Evolutionary conservation across 2,888 invertebrate genomes (phyloP).

Genomic region (Coronaproctus castanopsis): DNA sequence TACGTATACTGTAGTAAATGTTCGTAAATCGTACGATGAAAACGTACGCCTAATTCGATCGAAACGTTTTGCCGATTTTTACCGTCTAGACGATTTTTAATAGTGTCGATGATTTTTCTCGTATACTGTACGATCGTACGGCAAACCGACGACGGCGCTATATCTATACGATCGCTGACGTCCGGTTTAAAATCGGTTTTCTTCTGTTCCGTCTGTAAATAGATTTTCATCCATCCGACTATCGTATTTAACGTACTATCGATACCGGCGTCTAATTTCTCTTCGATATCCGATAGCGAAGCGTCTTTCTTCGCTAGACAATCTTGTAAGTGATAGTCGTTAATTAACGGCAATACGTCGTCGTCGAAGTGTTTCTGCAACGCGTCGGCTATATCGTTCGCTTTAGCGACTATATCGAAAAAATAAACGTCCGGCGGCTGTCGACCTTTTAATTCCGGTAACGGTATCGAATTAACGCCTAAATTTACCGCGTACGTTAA

Average conservation of each 20-base stretch:
- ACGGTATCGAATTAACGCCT: conserved; percentile 70
- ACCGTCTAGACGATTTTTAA: conserved; percentile 68
- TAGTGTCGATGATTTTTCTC: conserved; percentile 50
- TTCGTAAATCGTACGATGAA: conserved; percentile 83
- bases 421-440: conserved; percentile 66
- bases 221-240: conserved; percentile 73
- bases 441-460: conserved; percentile 55
- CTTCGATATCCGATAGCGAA: conserved; percentile 70
- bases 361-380: conserved; percentile 85
- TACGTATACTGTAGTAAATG: conserved; percentile 88
- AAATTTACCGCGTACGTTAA: conserved; percentile 91
- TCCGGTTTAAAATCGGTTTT: conserved; percentile 86
- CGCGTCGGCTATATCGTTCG: conserved; percentile 78
- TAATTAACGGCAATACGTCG: conserved; percentile 68
- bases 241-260: conserved; percentile 72
- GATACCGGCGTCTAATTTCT: conserved; percentile 70
- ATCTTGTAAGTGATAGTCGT: conserved; percentile 31
- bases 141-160: conserved; percentile 65
- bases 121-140: conserved; percentile 63
- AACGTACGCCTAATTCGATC: conserved; percentile 71
- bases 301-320: conserved; percentile 69
- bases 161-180: conserved; percentile 59
- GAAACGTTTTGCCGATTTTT: conserved; percentile 73
- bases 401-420: conserved; percentile 78
- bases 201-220: conserved; percentile 80